phyloP scores from a whole-genome alignment of 1,140 invertebrate genomes.

The Scaptomyza pallida region DNA sequence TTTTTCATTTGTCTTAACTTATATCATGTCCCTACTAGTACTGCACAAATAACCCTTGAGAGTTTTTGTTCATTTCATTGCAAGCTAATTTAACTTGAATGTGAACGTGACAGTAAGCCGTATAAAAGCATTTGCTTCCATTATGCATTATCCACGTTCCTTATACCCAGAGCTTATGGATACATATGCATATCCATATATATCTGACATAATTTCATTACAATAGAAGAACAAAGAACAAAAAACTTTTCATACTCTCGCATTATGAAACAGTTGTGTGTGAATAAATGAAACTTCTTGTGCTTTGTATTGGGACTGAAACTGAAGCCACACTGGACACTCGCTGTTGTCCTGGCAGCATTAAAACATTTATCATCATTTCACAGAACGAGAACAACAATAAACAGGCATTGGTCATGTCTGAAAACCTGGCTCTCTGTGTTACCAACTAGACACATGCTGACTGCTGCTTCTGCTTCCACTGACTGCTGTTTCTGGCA shows the following conservation, averaged over 20 bases:
- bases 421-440: slow-evolving; percentile 27
- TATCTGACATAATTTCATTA: slow-evolving; percentile 31
- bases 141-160: slow-evolving; percentile 24
- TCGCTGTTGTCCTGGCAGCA: neutral
- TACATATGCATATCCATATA: slow-evolving; percentile 30
- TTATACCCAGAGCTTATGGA: slow-evolving; percentile 15
- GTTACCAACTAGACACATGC: slow-evolving; percentile 47
- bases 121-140: slow-evolving; percentile 22
- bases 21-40: no score
- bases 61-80: neutral
- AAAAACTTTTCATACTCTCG: slow-evolving; percentile 8
- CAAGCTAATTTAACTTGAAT: slow-evolving; percentile 12
- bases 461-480: neutral
- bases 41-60: no score
- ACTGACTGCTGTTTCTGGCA: slow-evolving; percentile 2
- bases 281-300: no score
- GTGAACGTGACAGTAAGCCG: slow-evolving; percentile 22
- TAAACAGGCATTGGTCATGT: slow-evolving; percentile 22
- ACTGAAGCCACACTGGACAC: no score
- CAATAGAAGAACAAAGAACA: no score
- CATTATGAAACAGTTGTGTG: slow-evolving; percentile 6
- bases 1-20: no score
- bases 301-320: no score
- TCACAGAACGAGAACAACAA: slow-evolving; percentile 21
- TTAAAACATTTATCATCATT: slow-evolving; percentile 72